A percentile compares a stretch with the other conserved stretches of the same genome.
phyloP scores from a whole-genome alignment of 2,113 vertebrate species.

The Brienomyrus longianalis region DNA sequence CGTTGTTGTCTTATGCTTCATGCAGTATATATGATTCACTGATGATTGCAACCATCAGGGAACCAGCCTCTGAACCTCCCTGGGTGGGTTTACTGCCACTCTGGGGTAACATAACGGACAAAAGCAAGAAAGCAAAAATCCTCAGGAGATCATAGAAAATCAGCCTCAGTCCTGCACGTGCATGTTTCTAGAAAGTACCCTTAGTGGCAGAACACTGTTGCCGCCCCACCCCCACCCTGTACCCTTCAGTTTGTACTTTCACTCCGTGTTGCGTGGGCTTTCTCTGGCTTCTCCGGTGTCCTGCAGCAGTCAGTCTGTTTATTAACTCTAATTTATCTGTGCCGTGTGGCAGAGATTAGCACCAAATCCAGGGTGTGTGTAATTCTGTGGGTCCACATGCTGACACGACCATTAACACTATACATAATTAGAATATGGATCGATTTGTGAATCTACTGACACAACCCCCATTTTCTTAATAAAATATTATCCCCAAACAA shows the following conservation, averaged over 20 bases:
- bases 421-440: too few species aligned
- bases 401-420: too few species aligned
- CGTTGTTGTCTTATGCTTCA: neutral
- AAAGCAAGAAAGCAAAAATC: neutral
- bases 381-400: too few species aligned
- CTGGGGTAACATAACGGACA: neutral
- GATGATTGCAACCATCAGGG: neutral
- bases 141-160: neutral
- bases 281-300: neutral
- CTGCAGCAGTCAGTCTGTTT: neutral
- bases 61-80: neutral
- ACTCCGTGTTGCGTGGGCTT: neutral
- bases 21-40: neutral
- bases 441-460: too few species aligned
- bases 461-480: too few species aligned
- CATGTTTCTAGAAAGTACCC: neutral
- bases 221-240: too few species aligned
- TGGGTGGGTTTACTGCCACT: neutral
- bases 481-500: too few species aligned
- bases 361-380: too few species aligned
- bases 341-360: neutral
- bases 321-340: neutral
- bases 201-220: neutral
- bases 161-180: neutral
- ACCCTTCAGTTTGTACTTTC: neutral